phyloP scores from a whole-genome alignment of 2,888 invertebrate genomes.

The Drosophila anceps region DNA sequence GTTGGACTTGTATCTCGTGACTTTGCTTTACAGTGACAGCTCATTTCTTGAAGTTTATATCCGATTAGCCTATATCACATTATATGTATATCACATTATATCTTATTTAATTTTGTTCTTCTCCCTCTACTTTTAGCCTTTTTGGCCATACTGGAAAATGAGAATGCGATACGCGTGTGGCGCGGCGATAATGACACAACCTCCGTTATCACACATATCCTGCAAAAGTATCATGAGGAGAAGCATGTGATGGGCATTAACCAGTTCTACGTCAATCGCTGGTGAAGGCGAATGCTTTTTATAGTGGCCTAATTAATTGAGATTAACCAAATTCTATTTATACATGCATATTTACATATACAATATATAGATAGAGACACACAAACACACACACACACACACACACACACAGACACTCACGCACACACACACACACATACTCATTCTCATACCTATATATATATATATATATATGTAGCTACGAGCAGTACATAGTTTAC shows the following conservation, averaged over 20 bases:
- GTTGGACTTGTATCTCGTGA: no score
- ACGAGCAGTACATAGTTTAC: slow-evolving; percentile 42
- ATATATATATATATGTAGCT: slow-evolving; percentile 26
- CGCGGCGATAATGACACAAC: slow-evolving; percentile 89
- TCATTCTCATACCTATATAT: slow-evolving; percentile 21
- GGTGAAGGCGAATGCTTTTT: slow-evolving; percentile 59
- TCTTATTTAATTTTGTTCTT: background rate
- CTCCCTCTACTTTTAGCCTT: slow-evolving; percentile 86
- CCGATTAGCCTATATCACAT: no score
- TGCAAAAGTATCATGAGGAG: slow-evolving; percentile 88
- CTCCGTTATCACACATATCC: slow-evolving; percentile 88
- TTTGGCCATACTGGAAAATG: slow-evolving; percentile 89
- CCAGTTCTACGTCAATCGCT: slow-evolving; percentile 85
- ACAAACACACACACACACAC: slow-evolving; percentile 23
- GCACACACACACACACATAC: slow-evolving; percentile 22
- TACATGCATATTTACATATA: slow-evolving; percentile 41
- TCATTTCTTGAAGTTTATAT: no score
- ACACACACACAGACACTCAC: slow-evolving; percentile 22
- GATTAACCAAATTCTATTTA: slow-evolving; percentile 75
- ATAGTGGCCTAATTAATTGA: slow-evolving; percentile 69
- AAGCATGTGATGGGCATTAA: slow-evolving; percentile 87
- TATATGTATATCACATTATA: background rate
- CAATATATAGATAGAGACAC: slow-evolving; percentile 19
- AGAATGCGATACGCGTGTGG: slow-evolving; percentile 88
- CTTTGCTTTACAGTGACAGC: no score